These are phyloP conservation scores for Nebria salina DNA, from an alignment of 2,888 invertebrate species.

Conservation along the genomic window DNA sequence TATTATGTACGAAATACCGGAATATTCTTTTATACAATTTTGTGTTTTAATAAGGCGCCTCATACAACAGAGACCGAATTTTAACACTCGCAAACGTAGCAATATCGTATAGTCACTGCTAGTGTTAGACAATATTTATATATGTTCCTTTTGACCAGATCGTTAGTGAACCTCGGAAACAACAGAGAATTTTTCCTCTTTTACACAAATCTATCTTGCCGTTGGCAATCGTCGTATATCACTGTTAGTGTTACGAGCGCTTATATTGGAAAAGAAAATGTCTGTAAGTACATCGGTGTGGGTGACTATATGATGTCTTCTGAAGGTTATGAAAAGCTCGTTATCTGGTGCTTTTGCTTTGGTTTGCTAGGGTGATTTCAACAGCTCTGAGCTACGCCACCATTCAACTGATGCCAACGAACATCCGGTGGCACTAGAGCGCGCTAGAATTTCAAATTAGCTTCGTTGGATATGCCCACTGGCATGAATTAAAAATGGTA, in stretches of 20 bases:
- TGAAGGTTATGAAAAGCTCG: not conserved
- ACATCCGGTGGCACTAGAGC: slow-evolving; percentile 4
- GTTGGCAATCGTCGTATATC: not conserved
- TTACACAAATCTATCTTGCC: not conserved
- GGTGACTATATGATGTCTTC: not conserved
- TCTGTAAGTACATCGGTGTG: not conserved
- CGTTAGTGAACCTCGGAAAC: not conserved
- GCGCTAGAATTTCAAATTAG: slow-evolving; percentile 12
- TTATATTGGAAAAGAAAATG: not conserved
- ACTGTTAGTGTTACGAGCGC: not conserved
- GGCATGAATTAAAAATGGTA: slow-evolving; percentile 10
- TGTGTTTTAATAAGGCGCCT: too few relatives aligned
- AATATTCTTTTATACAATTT: not conserved
- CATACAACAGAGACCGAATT: too few relatives aligned
- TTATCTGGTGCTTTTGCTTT: not conserved
- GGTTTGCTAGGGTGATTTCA: not conserved
- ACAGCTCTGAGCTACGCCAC: slow-evolving; percentile 2
- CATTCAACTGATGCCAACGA: slow-evolving; percentile 6
- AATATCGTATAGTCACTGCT: too few relatives aligned
- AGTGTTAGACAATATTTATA: too few relatives aligned
- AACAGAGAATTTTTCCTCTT: not conserved
- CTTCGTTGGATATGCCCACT: not conserved
- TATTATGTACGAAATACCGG: not conserved
- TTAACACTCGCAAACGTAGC: too few relatives aligned
- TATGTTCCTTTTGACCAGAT: not conserved